Percentiles rank a stretch among this genome's conserved stretches.
phyloP scores from a whole-genome alignment of 2,888 invertebrate genomes.

The Orgyia antiqua region DNA sequence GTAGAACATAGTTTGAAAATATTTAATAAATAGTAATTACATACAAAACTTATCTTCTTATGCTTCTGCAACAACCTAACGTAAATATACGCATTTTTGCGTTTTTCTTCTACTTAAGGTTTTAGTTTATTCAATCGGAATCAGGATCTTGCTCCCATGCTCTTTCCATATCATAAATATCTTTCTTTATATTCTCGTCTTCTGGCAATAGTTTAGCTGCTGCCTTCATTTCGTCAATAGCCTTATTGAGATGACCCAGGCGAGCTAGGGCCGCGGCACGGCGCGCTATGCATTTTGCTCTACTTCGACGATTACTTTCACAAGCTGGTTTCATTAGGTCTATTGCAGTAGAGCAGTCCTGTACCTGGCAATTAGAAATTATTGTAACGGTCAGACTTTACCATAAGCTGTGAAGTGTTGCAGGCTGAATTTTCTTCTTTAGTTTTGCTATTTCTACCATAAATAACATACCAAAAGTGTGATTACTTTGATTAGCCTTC shows the following conservation, averaged over 20 bases:
- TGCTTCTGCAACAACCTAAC: too few species aligned
- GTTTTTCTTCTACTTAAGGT: too few species aligned
- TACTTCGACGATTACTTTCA: slow-evolving; percentile 82
- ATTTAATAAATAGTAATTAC: slow-evolving; percentile 2
- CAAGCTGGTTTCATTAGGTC: slow-evolving; percentile 86
- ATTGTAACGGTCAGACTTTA: too few species aligned
- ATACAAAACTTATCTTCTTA: too few species aligned
- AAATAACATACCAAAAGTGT: too few species aligned
- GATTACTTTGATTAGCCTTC: too few species aligned
- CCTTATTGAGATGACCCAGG: slow-evolving; percentile 83
- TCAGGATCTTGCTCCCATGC: slow-evolving; percentile 89
- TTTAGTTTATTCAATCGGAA: slow-evolving; percentile 44
- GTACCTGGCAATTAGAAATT: too few species aligned
- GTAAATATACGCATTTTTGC: too few species aligned
- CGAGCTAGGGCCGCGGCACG: slow-evolving; percentile 86
- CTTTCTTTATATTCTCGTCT: slow-evolving; percentile 78
- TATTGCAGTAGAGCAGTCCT: slow-evolving; percentile 81
- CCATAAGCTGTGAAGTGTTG: too few species aligned
- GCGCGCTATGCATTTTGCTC: slow-evolving; percentile 85
- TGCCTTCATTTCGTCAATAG: slow-evolving; percentile 85
- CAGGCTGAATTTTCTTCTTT: too few species aligned
- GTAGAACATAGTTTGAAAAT: not conserved
- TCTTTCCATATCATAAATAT: slow-evolving; percentile 84
- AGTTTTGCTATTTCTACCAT: too few species aligned
- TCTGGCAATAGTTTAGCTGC: slow-evolving; percentile 83